Conservation (phyloP, 1,140 invertebrate genomes). For the Berghia stephanieae region DNA sequence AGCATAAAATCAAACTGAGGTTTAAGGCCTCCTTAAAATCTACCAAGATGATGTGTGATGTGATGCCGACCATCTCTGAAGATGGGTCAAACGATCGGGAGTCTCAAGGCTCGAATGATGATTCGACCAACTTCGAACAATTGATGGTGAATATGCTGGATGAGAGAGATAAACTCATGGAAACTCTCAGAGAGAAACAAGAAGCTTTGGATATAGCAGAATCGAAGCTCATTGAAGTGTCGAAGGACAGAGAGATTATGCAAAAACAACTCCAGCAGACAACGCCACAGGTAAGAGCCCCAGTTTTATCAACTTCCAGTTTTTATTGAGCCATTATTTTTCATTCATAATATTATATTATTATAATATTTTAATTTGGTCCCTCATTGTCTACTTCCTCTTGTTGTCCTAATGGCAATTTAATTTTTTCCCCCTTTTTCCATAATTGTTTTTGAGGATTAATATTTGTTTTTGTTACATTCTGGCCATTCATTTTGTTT, state of each 20-base stretch:
- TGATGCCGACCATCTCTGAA: slow-evolving; percentile 99
- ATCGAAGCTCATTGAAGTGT: slow-evolving; percentile 84
- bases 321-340: too few species aligned
- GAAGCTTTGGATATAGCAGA: slow-evolving; percentile 88
- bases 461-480: too few species aligned
- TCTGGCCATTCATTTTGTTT: too few species aligned
- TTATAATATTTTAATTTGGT: too few species aligned
- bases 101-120: slow-evolving; percentile 77
- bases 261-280: slow-evolving; percentile 93
- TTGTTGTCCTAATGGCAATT: too few species aligned
- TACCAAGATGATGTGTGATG: slow-evolving; percentile 88
- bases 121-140: slow-evolving; percentile 97
- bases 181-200: slow-evolving; percentile 93
- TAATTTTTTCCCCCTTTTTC: too few species aligned
- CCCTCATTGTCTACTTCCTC: too few species aligned
- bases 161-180: slow-evolving; percentile 94
- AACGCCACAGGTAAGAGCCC: slow-evolving; percentile 96
- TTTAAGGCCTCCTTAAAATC: too few species aligned
- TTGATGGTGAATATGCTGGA: slow-evolving; percentile 99
- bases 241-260: slow-evolving; percentile 93
- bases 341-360: too few species aligned
- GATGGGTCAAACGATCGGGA: slow-evolving; percentile 75
- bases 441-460: too few species aligned
- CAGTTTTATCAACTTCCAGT: too few species aligned
- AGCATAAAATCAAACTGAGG: too few species aligned